These are phyloP conservation scores for Chiridota heheva DNA, from an alignment of 35 echinoderm and acorn worm genomes.

Conservation along the genomic window DNA sequence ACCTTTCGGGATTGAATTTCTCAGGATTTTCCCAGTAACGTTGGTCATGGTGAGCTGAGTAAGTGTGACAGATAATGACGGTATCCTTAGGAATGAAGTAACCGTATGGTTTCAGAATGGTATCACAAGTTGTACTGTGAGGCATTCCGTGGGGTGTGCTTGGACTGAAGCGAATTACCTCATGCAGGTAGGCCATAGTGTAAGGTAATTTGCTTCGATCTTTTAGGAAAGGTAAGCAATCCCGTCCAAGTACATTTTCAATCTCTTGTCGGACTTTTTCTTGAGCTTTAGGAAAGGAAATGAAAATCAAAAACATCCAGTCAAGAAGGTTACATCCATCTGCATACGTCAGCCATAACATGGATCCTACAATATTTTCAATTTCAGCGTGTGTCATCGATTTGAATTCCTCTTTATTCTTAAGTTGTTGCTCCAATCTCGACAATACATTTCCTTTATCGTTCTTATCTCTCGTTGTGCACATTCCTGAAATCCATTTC, in stretches of 20 bases:
- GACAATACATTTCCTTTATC: slow-evolving; percentile 53
- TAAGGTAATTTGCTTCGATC: slow-evolving; percentile 64
- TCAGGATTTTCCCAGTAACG: slow-evolving; percentile 63
- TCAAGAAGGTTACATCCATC: slow-evolving; percentile 75
- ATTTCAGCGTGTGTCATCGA: slow-evolving; percentile 55
- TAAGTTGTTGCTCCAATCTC: slow-evolving; percentile 75
- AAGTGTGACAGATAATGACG: slow-evolving; percentile 79
- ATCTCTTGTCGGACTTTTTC: slow-evolving; percentile 62
- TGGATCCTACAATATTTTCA: slow-evolving; percentile 63
- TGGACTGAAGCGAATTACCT: slow-evolving; percentile 66
- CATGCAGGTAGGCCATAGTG: slow-evolving; percentile 74
- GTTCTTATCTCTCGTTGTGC: no score
- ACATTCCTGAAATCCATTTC: no score
- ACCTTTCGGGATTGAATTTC: slow-evolving; percentile 68
- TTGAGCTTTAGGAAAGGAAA: slow-evolving; percentile 67
- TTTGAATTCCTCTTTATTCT: slow-evolving; percentile 45
- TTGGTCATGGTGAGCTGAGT: slow-evolving; percentile 79
- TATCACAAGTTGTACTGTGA: slow-evolving; percentile 75
- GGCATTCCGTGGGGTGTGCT: slow-evolving; percentile 83
- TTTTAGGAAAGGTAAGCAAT: slow-evolving; percentile 55
- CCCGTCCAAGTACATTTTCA: slow-evolving; percentile 53
- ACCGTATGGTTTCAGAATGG: slow-evolving; percentile 37
- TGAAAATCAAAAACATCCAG: slow-evolving; percentile 65
- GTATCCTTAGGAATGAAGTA: slow-evolving; percentile 83
- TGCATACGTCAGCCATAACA: slow-evolving; percentile 80